Evolutionary conservation across 2,113 vertebrate genomes (phyloP).

Genomic region (Zeus faber): DNA sequence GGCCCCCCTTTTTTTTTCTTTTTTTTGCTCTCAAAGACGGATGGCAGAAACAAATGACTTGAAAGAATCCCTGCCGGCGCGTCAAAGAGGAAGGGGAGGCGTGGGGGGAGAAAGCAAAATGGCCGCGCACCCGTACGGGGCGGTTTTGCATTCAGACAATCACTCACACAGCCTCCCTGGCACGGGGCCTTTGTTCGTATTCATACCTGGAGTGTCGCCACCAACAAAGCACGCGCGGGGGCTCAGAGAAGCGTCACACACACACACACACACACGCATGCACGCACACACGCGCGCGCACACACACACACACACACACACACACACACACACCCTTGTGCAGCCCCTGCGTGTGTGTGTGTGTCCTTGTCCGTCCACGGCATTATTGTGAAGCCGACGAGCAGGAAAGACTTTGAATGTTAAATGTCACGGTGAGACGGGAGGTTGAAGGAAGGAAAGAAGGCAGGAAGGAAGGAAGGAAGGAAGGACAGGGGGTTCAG

Average conservation of each 20-base stretch:
- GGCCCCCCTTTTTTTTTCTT: not conserved
- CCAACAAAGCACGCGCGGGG: not conserved
- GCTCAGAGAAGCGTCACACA: too few species aligned
- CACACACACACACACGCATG: not conserved
- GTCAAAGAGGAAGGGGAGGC: too few species aligned
- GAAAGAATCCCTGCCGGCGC: conserved; percentile 26
- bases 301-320: conserved; percentile 5
- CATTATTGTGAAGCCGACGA: conserved; percentile 37
- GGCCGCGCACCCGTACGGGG: conserved; percentile 41
- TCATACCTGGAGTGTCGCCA: conserved; percentile 53
- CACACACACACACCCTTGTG: not conserved
- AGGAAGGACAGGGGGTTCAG: conserved; percentile 16
- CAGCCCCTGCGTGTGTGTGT: conserved; percentile 8
- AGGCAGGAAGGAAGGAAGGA: not conserved
- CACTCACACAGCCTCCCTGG: conserved; percentile 30
- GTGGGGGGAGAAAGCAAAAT: conserved; percentile 7
- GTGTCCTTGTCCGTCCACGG: conserved; percentile 37
- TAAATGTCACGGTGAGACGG: conserved; percentile 63
- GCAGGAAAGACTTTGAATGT: conserved; percentile 47
- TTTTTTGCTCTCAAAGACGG: conserved; percentile 24
- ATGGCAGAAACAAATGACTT: conserved; percentile 36
- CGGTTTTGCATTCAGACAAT: conserved; percentile 61
- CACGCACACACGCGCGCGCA: not conserved
- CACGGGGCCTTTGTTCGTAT: conserved; percentile 49
- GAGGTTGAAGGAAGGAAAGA: conserved; percentile 4